phyloP scores from a whole-genome alignment of 2,797 vertebrate species.

The Podarcis siculus region DNA sequence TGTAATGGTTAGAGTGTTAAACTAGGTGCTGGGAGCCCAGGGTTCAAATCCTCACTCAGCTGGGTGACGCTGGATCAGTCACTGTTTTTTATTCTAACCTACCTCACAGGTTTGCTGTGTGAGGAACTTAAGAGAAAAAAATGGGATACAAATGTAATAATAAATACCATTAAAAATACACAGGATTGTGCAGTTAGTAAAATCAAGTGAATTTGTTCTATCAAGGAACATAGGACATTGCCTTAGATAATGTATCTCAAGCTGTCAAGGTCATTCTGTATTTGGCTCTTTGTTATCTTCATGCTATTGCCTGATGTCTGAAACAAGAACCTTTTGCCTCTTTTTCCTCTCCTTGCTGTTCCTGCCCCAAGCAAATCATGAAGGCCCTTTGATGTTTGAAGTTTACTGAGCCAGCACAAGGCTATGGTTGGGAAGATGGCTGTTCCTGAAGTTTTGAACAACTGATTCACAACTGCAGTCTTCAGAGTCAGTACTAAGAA shows the following conservation, averaged over 20 bases:
- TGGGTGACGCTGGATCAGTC: no score
- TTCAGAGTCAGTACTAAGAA: background rate
- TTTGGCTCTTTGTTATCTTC: background rate
- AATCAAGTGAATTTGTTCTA: background rate
- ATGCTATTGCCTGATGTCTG: background rate
- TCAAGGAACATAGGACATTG: background rate
- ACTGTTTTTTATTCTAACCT: no score
- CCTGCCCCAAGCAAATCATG: background rate
- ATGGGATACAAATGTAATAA: no score
- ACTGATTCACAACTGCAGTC: rapidly evolving
- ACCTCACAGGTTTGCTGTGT: no score
- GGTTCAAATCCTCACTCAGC: no score
- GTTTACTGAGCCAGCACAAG: rapidly evolving
- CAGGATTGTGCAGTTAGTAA: background rate
- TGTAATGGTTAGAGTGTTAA: no score
- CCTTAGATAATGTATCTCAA: background rate
- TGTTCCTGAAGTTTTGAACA: background rate
- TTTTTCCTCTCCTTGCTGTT: background rate
- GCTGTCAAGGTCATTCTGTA: no score
- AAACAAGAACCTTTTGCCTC: background rate
- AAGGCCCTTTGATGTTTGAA: background rate
- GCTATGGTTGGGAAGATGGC: rapidly evolving
- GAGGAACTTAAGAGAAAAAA: no score
- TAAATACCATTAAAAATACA: no score
- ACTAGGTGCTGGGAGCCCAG: no score